Base-by-base conservation (phyloP, 92 coral and sea anemone genomes). In the Zoanthus gigantus region DNA sequence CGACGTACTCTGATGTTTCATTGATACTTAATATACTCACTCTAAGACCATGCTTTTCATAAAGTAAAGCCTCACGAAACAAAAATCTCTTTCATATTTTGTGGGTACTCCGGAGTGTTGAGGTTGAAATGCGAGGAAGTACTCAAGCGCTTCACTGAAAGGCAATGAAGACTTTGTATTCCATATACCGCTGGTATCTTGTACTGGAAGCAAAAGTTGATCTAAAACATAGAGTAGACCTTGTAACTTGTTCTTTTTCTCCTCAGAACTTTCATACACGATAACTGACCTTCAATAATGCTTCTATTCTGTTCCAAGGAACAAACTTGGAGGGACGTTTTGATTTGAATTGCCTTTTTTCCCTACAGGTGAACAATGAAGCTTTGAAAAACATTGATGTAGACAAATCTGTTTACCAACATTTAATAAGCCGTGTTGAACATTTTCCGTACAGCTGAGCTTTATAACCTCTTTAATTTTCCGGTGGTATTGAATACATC, bases 171-270 rank as follows among this genome's bases (percentile, higher is more conserved):
- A 83, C 87, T 23, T 83, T 5, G 53, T 83, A 28, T 48, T 45
- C 69, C n/a, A 3, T 15, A 12, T 82, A 82, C 58, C 86, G 65
- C 42, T 82, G 86, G 76, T 7, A 66, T 82, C 86, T 66, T 82
- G 30, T 75, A 82, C 76, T 53, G 16, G 85, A 67, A 82, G 83
- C 18, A 53, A 57, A 12, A 42, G 86, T 82, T 82, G 86, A 82
- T 82, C 86, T 15, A 82, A 73, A 47, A 84, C 88, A 84, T 72
- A 84, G 54, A 84, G 88, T 50, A 84, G 71, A 84, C 88, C 88
- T 84, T 84, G 80, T 46, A 84, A 84, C 54, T 56, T 84, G 88
- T 84, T 61, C 88, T 84, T 84, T 4, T 50, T 84, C 67, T 84
- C 44, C 42, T 82, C 86, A 42, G 86, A 82, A 82, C 30, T 82